phyloP scores from a whole-genome alignment of 2,888 invertebrate genomes.

The Halocaridina rubra region DNA sequence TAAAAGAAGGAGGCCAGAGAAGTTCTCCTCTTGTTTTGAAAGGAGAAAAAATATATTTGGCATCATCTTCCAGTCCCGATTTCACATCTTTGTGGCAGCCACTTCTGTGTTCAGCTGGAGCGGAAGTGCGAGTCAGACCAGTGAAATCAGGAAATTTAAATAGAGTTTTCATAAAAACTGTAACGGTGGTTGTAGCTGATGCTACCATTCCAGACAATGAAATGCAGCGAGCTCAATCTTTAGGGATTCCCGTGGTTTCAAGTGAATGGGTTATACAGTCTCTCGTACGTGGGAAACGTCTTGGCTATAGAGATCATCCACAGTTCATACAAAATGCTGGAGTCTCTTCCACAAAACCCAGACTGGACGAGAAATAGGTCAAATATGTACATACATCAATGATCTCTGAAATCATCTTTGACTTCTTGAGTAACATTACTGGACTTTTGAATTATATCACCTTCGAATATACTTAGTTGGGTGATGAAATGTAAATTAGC shows the following conservation, averaged over 20 bases:
- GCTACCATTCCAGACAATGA: constrained; percentile 46
- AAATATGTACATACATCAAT: too few relatives aligned
- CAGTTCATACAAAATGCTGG: constrained; percentile 24
- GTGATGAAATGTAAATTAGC: too few relatives aligned
- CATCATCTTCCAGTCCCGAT: constrained; percentile 38
- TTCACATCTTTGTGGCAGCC: constrained; percentile 51
- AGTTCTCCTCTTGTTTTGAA: constrained; percentile 1
- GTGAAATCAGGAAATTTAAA: constrained; percentile 42
- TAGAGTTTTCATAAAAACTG: constrained; percentile 48
- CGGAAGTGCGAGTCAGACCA: constrained; percentile 47
- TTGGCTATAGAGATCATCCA: constrained; percentile 31
- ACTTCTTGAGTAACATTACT: too few relatives aligned
- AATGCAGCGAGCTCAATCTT: constrained; percentile 39
- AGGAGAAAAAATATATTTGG: constrained; percentile 56
- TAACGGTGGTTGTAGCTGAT: constrained; percentile 54
- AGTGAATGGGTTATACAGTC: constrained; percentile 62
- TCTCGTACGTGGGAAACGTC: constrained; percentile 37
- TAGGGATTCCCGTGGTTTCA: constrained; percentile 51
- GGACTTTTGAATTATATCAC: too few relatives aligned
- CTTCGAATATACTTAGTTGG: too few relatives aligned
- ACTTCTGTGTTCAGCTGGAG: constrained; percentile 41
- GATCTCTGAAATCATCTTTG: too few relatives aligned
- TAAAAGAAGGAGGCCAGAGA: neutral
- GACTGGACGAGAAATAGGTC: too few relatives aligned
- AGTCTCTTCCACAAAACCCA: too few relatives aligned